A percentile compares a stretch with the other conserved stretches of the same genome.
Evolutionary conservation across 2,888 invertebrate species (phyloP).

Genomic region (Ichneumon xanthorius): DNA sequence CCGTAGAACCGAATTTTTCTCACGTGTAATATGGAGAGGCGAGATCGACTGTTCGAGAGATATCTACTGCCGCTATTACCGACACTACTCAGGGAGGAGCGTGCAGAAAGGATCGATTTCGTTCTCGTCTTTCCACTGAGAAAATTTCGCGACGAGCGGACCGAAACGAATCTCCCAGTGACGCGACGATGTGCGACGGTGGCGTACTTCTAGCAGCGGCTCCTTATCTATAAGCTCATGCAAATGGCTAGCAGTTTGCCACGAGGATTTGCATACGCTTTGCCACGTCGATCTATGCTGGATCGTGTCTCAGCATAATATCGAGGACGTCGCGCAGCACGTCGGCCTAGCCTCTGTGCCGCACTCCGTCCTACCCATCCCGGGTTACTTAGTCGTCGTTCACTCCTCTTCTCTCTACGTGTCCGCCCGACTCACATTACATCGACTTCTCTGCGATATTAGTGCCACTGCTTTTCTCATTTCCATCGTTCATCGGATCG

Average conservation of each 20-base stretch:
- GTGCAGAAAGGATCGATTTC: conserved; percentile 71
- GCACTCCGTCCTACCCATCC: not conserved
- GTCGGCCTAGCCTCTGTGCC: conserved; percentile 23
- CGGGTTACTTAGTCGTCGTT: conserved; percentile 7
- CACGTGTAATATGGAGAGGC: conserved; percentile 61
- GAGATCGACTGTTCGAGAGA: conserved; percentile 39
- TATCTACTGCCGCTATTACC: conserved; percentile 34
- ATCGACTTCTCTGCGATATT: conserved; percentile 20
- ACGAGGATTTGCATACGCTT: conserved; percentile 81
- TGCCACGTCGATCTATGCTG: conserved; percentile 77
- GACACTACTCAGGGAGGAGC: not conserved
- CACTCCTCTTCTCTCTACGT: conserved; percentile 37
- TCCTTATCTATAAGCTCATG: conserved; percentile 83
- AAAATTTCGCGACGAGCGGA: conserved; percentile 8
- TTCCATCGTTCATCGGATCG: not conserved
- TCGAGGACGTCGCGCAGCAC: conserved; percentile 70
- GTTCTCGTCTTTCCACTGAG: conserved; percentile 41
- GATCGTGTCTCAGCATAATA: conserved; percentile 82
- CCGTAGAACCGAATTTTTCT: conserved; percentile 62
- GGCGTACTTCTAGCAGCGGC: conserved; percentile 80
- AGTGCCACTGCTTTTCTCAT: conserved; percentile 20
- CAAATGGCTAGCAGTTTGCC: conserved; percentile 82
- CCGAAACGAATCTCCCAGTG: conserved; percentile 51
- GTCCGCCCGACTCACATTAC: conserved; percentile 21
- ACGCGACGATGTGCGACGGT: conserved; percentile 71